phyloP scores from a whole-genome alignment of 2,797 vertebrate genomes.

The Tokudaia muenninki region DNA sequence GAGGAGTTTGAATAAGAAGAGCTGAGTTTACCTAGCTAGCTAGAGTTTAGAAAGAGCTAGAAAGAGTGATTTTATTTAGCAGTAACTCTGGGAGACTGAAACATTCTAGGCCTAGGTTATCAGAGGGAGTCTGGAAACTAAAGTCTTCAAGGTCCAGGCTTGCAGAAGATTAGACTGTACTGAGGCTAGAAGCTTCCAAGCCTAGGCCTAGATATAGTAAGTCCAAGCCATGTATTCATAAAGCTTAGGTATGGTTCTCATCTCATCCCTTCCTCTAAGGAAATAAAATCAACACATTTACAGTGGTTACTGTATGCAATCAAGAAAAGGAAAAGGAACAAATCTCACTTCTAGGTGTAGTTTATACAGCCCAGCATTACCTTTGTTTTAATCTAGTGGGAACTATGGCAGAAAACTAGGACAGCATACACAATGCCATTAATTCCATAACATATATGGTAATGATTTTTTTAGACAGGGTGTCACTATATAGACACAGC shows the following conservation, averaged over 20 bases:
- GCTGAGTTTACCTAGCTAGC: background rate
- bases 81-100: background rate
- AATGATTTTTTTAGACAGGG: background rate
- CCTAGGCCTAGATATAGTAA: background rate
- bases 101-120: background rate
- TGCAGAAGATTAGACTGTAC: background rate
- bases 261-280: background rate
- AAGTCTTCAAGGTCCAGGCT: background rate
- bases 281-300: background rate
- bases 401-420: background rate
- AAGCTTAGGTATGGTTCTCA: background rate
- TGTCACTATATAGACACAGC: background rate
- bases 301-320: background rate
- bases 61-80: background rate
- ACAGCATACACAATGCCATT: background rate
- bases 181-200: background rate
- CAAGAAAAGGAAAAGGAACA: constrained; percentile 2
- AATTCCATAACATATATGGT: background rate
- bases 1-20: background rate
- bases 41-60: background rate
- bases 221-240: background rate
- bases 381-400: constrained; percentile 11
- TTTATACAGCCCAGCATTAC: background rate
- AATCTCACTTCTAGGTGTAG: background rate
- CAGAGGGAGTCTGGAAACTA: background rate